phyloP scores from a whole-genome alignment of 2,113 vertebrate species.

The Telmatochromis brachygnathus region DNA sequence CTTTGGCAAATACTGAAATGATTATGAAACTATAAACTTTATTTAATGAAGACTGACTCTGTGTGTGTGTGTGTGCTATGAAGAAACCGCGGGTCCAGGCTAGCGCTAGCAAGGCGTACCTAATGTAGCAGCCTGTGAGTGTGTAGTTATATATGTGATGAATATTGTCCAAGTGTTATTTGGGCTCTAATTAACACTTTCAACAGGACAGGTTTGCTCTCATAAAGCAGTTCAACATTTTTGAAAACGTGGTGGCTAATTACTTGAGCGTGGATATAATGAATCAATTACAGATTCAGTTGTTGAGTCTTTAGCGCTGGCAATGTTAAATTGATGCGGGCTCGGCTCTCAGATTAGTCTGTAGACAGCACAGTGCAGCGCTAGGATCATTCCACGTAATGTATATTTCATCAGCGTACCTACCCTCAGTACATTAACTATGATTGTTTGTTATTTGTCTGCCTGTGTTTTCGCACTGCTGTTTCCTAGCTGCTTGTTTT shows the following conservation, averaged over 20 bases:
- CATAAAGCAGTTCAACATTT: background rate
- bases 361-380: background rate
- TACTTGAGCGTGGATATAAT: background rate
- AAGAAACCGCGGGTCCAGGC: background rate
- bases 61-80: background rate
- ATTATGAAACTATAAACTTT: background rate
- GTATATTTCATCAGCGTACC: conserved; percentile 38
- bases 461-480: conserved; percentile 14
- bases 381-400: background rate
- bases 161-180: background rate
- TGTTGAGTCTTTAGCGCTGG: background rate
- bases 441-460: conserved; percentile 32
- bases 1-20: background rate
- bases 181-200: background rate
- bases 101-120: background rate
- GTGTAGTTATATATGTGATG: background rate
- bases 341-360: background rate
- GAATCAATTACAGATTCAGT: background rate
- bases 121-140: background rate
- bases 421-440: conserved; percentile 22
- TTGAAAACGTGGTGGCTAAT: background rate
- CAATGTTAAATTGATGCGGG: background rate
- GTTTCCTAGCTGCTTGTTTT: conserved; percentile 47
- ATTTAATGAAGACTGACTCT: background rate
- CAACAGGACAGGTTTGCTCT: background rate